phyloP scores from a whole-genome alignment of 2,797 vertebrate genomes.

The Chelon auratus region DNA sequence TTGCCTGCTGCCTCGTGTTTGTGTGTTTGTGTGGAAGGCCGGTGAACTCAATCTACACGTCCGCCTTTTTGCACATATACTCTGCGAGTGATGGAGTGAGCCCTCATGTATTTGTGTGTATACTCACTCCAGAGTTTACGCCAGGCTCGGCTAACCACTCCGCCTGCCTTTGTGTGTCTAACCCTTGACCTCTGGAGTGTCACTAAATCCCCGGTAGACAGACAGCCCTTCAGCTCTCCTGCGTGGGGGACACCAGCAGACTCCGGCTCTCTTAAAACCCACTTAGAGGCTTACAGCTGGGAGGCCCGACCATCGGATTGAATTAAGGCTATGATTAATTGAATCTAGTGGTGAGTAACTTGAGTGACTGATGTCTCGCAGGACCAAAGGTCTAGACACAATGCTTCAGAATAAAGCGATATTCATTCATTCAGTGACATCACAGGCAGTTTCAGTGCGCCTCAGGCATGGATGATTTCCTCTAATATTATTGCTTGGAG shows the following conservation, averaged over 20 bases:
- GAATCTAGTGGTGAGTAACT: constrained; percentile 71
- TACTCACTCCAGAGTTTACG: constrained; percentile 5
- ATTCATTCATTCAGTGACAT: constrained; percentile 61
- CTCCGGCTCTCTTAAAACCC: constrained; percentile 67
- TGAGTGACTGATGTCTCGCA: constrained; percentile 73
- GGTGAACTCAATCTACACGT: constrained; percentile 26
- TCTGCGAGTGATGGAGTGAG: background rate
- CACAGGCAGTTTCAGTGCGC: constrained; percentile 50
- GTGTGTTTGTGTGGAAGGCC: constrained; percentile 2
- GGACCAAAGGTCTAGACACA: constrained; percentile 73
- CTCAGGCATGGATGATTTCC: constrained; percentile 62
- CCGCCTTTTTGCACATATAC: background rate
- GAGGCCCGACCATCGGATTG: constrained; percentile 63
- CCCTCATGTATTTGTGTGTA: constrained; percentile 12
- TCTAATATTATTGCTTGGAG: constrained; percentile 63
- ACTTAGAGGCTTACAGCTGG: constrained; percentile 68
- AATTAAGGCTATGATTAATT: constrained; percentile 76
- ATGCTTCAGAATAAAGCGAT: constrained; percentile 58
- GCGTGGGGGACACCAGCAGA: constrained; percentile 37
- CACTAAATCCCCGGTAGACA: constrained; percentile 54
- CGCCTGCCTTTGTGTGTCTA: constrained; percentile 47
- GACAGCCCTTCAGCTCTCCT: constrained; percentile 35
- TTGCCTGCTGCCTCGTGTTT: constrained; percentile 14
- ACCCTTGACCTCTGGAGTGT: constrained; percentile 69
- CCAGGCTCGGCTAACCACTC: constrained; percentile 34